phyloP scores from a whole-genome alignment of 2,797 vertebrate genomes.

The Sparidentex hasta region DNA sequence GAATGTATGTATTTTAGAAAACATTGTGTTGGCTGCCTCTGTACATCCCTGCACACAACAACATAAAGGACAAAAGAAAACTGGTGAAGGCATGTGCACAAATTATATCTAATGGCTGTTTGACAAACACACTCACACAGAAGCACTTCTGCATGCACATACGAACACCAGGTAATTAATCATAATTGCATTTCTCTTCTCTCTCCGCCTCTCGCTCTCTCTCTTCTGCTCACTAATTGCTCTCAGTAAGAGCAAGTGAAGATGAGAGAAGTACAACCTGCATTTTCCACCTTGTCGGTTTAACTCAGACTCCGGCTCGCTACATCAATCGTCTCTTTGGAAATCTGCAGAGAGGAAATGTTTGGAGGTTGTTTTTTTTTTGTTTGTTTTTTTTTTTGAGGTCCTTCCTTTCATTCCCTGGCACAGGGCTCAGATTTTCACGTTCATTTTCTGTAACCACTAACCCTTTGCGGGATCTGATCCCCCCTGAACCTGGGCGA shows the following conservation, averaged over 20 bases:
- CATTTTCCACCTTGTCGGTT: slow-evolving; percentile 23
- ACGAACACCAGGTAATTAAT: slow-evolving; percentile 20
- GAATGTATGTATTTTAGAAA: not conserved
- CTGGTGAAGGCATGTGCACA: not conserved
- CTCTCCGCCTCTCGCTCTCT: slow-evolving; percentile 4
- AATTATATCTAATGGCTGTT: slow-evolving; percentile 7
- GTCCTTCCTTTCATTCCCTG: too few species aligned
- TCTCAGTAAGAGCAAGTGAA: slow-evolving; percentile 12
- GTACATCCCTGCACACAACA: not conserved
- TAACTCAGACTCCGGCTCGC: not conserved
- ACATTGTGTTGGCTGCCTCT: not conserved
- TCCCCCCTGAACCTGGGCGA: too few species aligned
- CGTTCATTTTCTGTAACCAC: too few species aligned
- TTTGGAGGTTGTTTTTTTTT: not conserved
- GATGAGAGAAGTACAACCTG: slow-evolving; percentile 30
- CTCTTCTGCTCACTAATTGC: slow-evolving; percentile 34
- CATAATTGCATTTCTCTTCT: slow-evolving; percentile 34
- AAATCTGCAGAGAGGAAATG: not conserved
- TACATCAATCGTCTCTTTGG: not conserved
- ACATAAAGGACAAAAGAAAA: not conserved
- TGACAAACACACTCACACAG: not conserved
- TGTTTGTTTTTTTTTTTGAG: too few species aligned
- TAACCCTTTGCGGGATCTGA: too few species aligned
- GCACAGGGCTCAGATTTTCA: too few species aligned
- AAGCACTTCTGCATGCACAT: slow-evolving; percentile 3